Evolutionary conservation across 2,888 invertebrate genomes (phyloP).

Genomic region (Pandemis heparana): DNA sequence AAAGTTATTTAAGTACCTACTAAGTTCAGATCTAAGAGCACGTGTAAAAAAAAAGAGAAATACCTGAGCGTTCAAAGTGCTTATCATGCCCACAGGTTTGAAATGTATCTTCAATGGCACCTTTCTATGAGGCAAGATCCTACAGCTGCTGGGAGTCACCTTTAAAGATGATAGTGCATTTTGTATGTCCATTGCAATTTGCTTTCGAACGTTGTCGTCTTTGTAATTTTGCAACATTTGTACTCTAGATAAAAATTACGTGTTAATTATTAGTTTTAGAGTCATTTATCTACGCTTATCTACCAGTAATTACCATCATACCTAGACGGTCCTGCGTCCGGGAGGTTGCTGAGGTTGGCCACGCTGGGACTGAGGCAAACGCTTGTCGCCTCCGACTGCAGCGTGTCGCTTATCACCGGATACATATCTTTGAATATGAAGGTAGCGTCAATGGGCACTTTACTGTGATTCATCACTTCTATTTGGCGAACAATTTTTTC

Average conservation of each 20-base stretch:
- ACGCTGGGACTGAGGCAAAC: slow-evolving; percentile 66
- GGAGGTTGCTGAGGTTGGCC: slow-evolving; percentile 44
- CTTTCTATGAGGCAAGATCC: slow-evolving; percentile 70
- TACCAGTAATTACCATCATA: slow-evolving; percentile 45
- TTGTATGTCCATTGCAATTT: slow-evolving; percentile 70
- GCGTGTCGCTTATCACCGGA: slow-evolving; percentile 64
- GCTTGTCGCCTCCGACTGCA: slow-evolving; percentile 70
- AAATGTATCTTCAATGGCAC: slow-evolving; percentile 76
- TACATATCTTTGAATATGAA: slow-evolving; percentile 83
- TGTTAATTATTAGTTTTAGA: slow-evolving; percentile 17
- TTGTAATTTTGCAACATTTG: slow-evolving; percentile 71
- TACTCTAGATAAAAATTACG: slow-evolving; percentile 56
- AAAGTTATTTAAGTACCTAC: neutral
- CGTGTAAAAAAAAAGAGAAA: neutral
- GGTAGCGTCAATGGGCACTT: slow-evolving; percentile 80
- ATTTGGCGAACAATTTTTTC: slow-evolving; percentile 81
- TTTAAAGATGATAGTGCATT: slow-evolving; percentile 75
- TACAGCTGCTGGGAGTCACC: slow-evolving; percentile 70
- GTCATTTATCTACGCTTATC: neutral
- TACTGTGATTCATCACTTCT: slow-evolving; percentile 86
- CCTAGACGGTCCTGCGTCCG: slow-evolving; percentile 63
- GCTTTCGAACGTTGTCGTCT: slow-evolving; percentile 66
- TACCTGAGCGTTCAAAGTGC: slow-evolving; percentile 74
- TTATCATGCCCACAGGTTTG: slow-evolving; percentile 77
- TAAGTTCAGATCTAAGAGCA: neutral